A percentile compares a stretch with the other conserved stretches of the same genome.
phyloP scores from a whole-genome alignment of 2,888 invertebrate genomes.

The Drosophila fungiperda region DNA sequence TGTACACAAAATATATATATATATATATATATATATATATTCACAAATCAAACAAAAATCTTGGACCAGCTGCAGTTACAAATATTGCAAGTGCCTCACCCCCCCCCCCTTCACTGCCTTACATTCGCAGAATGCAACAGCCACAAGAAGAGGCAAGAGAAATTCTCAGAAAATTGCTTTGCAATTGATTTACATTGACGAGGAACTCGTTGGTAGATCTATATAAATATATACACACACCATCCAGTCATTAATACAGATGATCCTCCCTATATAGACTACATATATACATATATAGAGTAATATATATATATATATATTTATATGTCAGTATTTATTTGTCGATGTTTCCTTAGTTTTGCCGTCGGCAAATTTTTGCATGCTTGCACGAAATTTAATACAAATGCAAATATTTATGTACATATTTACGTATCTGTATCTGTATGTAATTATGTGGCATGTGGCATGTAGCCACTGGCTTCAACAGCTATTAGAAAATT shows the following conservation, averaged over 20 bases:
- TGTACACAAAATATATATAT: too few species aligned
- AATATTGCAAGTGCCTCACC: constrained; percentile 3
- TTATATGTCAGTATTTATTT: constrained; percentile 4
- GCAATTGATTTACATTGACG: constrained; percentile 55
- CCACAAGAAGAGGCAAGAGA: constrained; percentile 22
- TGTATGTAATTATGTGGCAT: background rate
- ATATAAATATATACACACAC: constrained; percentile 1
- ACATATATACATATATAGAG: background rate
- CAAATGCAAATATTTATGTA: constrained; percentile 47
- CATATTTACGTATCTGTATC: too few species aligned
- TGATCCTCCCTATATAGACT: background rate
- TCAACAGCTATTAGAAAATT: constrained; percentile 6
- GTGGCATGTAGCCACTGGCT: background rate
- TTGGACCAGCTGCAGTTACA: constrained; percentile 34
- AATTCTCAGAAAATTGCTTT: constrained; percentile 51
- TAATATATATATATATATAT: constrained; percentile 1
- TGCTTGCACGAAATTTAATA: constrained; percentile 60
- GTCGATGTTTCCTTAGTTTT: constrained; percentile 34
- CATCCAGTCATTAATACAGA: background rate
- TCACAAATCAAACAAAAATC: constrained; percentile 33
- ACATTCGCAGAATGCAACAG: constrained; percentile 41
- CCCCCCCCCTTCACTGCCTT: background rate
- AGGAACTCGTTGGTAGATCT: constrained; percentile 11
- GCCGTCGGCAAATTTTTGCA: constrained; percentile 59
- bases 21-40: background rate